A percentile compares a stretch with the other conserved stretches of the same genome.
Conservation (phyloP, 2,888 invertebrate species). For the Drosophila picticornis region DNA sequence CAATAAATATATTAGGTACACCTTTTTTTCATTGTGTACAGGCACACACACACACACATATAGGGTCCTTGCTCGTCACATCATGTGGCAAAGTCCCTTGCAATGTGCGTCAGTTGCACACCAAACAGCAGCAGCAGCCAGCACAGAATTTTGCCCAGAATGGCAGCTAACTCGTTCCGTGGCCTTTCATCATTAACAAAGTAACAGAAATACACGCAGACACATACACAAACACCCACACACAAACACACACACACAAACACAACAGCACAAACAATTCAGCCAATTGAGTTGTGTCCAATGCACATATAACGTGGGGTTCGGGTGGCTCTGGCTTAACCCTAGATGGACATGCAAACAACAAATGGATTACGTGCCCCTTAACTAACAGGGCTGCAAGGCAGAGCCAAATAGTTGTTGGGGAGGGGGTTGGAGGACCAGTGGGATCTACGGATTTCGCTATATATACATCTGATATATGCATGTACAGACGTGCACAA, state of each 20-base stretch:
- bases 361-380: constrained; percentile 75
- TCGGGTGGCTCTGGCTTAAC: constrained; percentile 15
- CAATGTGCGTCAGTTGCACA: constrained; percentile 72
- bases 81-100: constrained; percentile 47
- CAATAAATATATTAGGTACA: neutral
- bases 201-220: constrained; percentile 28
- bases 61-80: constrained; percentile 34
- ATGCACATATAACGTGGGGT: constrained; percentile 53
- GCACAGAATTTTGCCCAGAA: constrained; percentile 65
- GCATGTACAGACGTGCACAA: constrained; percentile 23
- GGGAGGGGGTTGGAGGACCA: neutral
- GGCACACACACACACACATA: constrained; percentile 3
- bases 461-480: constrained; percentile 26
- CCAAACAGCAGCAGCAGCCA: constrained; percentile 40
- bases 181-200: constrained; percentile 70
- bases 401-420: constrained; percentile 6
- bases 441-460: constrained; percentile 39
- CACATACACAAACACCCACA: constrained; percentile 17
- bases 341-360: constrained; percentile 69
- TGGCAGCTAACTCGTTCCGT: constrained; percentile 68
- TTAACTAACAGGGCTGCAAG: constrained; percentile 52
- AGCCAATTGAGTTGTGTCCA: constrained; percentile 70
- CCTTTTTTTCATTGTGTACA: neutral
- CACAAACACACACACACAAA: constrained; percentile 15
- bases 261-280: constrained; percentile 39